phyloP scores from a whole-genome alignment of 2,888 invertebrate species.

The Thera britannica region DNA sequence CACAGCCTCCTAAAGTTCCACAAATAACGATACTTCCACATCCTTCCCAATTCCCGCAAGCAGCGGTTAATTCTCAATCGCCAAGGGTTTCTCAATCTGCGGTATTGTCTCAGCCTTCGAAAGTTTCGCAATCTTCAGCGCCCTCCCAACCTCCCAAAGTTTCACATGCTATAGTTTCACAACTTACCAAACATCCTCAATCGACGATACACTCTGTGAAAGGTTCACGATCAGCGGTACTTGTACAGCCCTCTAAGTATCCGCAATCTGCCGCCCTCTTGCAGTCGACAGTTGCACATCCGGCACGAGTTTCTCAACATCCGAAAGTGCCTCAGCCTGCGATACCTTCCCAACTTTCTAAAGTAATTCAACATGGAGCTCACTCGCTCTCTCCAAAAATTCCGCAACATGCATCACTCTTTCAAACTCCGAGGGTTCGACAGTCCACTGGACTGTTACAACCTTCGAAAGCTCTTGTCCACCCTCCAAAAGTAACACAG shows the following conservation, averaged over 20 bases:
- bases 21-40: slow-evolving; percentile 32
- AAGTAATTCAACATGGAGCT: slow-evolving; percentile 3
- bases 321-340: slow-evolving; percentile 10
- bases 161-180: slow-evolving; percentile 6
- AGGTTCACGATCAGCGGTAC: slow-evolving; percentile 5
- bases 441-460: neutral
- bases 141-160: slow-evolving; percentile 1
- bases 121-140: neutral
- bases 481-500: slow-evolving; percentile 17
- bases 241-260: slow-evolving; percentile 10
- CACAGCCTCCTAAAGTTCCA: slow-evolving; percentile 19
- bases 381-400: slow-evolving; percentile 14
- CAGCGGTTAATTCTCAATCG: slow-evolving; percentile 8
- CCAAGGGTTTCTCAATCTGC: slow-evolving; percentile 8
- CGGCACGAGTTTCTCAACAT: slow-evolving; percentile 5
- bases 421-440: slow-evolving; percentile 9
- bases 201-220: slow-evolving; percentile 4
- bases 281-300: slow-evolving; percentile 2
- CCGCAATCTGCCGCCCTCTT: neutral
- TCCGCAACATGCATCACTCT: slow-evolving; percentile 1
- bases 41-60: slow-evolving; percentile 14
- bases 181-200: slow-evolving; percentile 12
- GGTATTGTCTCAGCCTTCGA: slow-evolving; percentile 8
- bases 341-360: slow-evolving; percentile 4
- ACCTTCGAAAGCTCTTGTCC: neutral